Percentiles rank a stretch among this genome's conserved stretches.
Evolutionary conservation across 2,888 invertebrate species (phyloP).

Genomic region (Lasius platythorax): DNA sequence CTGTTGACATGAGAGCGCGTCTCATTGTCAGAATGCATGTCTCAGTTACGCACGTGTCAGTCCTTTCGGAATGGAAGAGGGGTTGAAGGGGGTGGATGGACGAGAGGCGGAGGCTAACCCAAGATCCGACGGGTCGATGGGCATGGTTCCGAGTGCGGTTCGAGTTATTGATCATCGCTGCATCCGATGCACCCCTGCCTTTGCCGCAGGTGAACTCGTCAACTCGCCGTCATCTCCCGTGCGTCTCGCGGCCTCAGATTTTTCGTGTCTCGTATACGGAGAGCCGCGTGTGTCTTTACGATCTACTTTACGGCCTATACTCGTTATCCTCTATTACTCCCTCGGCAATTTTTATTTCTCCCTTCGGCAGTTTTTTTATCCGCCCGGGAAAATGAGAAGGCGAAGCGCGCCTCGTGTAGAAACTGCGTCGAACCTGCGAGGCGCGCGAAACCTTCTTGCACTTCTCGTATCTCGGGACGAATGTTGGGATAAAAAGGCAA

Average conservation of each 20-base stretch:
- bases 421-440: not conserved
- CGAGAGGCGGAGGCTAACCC: slow-evolving; percentile 57
- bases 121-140: slow-evolving; percentile 72
- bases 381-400: not conserved
- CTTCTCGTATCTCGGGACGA: not conserved
- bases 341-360: slow-evolving; percentile 37
- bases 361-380: slow-evolving; percentile 33
- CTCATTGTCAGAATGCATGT: not conserved
- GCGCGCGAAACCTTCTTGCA: slow-evolving; percentile 27
- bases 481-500: not conserved
- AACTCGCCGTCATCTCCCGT: slow-evolving; percentile 44
- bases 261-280: slow-evolving; percentile 30
- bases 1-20: not conserved
- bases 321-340: not conserved
- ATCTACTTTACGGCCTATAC: slow-evolving; percentile 13
- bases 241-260: slow-evolving; percentile 44
- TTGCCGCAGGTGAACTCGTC: slow-evolving; percentile 64
- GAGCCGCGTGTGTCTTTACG: slow-evolving; percentile 37
- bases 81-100: not conserved
- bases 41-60: slow-evolving; percentile 24
- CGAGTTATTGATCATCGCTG: slow-evolving; percentile 74
- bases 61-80: slow-evolving; percentile 20
- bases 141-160: slow-evolving; percentile 65
- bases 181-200: slow-evolving; percentile 66
- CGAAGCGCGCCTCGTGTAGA: not conserved